Base-by-base conservation (phyloP, 92 coral and sea anemone genomes). In the Phenganax stokvisi region DNA sequence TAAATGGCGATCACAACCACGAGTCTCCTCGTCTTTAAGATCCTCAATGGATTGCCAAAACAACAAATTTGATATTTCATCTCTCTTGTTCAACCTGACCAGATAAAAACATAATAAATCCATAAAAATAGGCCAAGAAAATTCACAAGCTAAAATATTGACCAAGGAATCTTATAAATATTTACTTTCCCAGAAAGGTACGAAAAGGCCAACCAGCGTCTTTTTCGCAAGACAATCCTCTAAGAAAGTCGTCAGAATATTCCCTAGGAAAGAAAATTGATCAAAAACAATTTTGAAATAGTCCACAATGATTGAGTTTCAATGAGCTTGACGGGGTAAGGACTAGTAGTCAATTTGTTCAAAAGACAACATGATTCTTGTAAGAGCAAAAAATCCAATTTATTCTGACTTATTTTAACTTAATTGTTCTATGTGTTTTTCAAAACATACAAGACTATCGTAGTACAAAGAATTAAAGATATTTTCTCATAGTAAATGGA, bases 151-250 rank as follows among this genome's bases (percentile, higher is more conserved):
- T 10, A 16, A 13, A 28, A 28, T 12, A 8, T 28, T 12, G 75
- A 27, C 5, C 75, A 13, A 44, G 31, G 31, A 12, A 15, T 6
- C 10, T n/a, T 13, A 8, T 28, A 57, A 67, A 15, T 12, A 29
- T 84, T 63, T 88, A 90, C 94, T 81, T 90, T 70, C 81, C 87
- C 61, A 96, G 87, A 83, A 85, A 96, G 7, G 89, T 84, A 56
- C 91, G 92, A 69, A 96, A 96, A 2, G 99, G 99, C 84, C 93
- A 96, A 4, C 99, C 99, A 29, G 99, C 99, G 27, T 89, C 91
- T 66, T 89, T 90, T 77, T 96, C 99, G 51, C 88, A 88, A 28
- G 86, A 88, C 25, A 92, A 70, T 10, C 96, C 93, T 57, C 85
- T 75, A 1, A 84, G 52, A 66, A 92, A 92, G 53, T 86, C 89